A percentile compares a stretch with the other conserved stretches of the same genome.
Evolutionary conservation across 2,797 vertebrate genomes (phyloP).

Genomic region (Austrolebias charrua): DNA sequence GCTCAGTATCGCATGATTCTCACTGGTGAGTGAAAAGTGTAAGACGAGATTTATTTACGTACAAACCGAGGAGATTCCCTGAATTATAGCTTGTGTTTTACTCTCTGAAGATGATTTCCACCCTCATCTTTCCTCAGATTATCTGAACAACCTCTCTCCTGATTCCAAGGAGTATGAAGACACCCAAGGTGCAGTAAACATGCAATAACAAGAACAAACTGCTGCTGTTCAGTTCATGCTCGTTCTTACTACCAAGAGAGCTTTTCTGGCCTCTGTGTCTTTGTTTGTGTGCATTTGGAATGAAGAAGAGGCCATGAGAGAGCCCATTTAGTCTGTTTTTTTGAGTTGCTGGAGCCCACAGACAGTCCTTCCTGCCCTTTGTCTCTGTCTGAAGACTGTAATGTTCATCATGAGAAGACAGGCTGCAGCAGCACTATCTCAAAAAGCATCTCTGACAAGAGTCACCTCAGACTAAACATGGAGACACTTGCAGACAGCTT

Average conservation of each 20-base stretch:
- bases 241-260: slow-evolving; percentile 33
- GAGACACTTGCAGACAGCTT: slow-evolving; percentile 13
- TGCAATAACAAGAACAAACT: background rate
- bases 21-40: slow-evolving; percentile 80
- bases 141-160: slow-evolving; percentile 96
- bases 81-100: background rate
- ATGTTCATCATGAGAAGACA: slow-evolving; percentile 60
- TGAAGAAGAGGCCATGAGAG: slow-evolving; percentile 46
- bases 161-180: slow-evolving; percentile 93
- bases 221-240: slow-evolving; percentile 19
- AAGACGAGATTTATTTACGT: background rate
- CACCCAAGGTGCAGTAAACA: slow-evolving; percentile 87
- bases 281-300: slow-evolving; percentile 54
- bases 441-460: slow-evolving; percentile 47
- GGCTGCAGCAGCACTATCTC: slow-evolving; percentile 45
- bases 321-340: slow-evolving; percentile 56
- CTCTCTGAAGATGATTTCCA: slow-evolving; percentile 13
- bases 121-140: slow-evolving; percentile 80
- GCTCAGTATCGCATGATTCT: slow-evolving; percentile 93
- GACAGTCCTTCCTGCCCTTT: slow-evolving; percentile 45
- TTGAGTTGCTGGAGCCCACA: slow-evolving; percentile 33
- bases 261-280: slow-evolving; percentile 27
- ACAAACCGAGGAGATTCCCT: background rate
- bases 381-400: slow-evolving; percentile 41
- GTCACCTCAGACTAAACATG: slow-evolving; percentile 29